phyloP scores from a whole-genome alignment of 2,797 vertebrate species.

The Micrastur ruficollis region DNA sequence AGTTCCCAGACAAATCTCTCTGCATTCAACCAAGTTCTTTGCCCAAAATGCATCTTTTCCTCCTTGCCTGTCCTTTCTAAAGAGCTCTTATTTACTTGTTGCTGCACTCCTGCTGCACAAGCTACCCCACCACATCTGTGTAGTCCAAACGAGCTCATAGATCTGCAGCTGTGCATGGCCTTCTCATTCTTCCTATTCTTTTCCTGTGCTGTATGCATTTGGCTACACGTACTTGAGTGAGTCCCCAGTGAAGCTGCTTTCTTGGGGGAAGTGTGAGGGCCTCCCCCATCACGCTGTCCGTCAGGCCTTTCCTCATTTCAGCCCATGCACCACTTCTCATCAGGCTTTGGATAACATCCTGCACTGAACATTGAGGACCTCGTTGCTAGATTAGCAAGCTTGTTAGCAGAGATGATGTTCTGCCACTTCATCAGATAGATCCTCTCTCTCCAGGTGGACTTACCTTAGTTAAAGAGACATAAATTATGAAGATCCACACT shows the following conservation, averaged over 20 bases:
- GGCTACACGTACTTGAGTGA: neutral
- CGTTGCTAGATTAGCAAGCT: neutral
- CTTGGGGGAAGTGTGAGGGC: neutral
- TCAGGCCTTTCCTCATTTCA: neutral
- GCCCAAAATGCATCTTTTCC: neutral
- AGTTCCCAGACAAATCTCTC: neutral
- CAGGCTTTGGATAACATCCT: neutral
- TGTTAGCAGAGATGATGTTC: neutral
- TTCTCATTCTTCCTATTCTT: neutral
- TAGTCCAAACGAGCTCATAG: neutral
- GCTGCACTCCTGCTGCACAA: neutral
- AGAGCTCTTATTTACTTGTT: neutral
- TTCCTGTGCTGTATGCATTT: neutral
- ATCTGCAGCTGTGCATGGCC: neutral
- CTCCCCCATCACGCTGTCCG: neutral
- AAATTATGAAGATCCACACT: neutral
- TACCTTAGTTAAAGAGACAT: neutral
- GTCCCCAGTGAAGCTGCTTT: neutral
- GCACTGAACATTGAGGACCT: fast-evolving
- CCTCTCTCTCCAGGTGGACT: neutral
- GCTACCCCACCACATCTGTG: neutral
- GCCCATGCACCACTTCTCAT: neutral
- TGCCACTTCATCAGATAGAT: neutral
- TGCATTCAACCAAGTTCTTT: neutral
- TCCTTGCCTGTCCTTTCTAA: neutral